A percentile compares a stretch with the other conserved stretches of the same genome.
phyloP scores from a whole-genome alignment of 2,113 vertebrate genomes.

The Toxotes jaculatrix region DNA sequence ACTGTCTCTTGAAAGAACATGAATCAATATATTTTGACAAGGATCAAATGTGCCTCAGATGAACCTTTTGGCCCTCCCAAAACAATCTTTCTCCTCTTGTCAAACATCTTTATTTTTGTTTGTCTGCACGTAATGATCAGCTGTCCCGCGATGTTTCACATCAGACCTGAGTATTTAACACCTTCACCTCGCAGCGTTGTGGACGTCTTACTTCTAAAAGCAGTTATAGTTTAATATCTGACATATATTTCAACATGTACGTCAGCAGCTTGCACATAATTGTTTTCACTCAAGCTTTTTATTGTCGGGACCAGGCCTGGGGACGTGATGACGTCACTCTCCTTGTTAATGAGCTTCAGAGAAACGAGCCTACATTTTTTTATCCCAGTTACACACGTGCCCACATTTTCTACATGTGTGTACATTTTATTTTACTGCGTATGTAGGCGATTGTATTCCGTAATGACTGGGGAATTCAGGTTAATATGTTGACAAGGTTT shows the following conservation, averaged over 20 bases:
- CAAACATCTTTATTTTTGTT: slow-evolving; percentile 70
- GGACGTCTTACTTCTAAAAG: too few species aligned
- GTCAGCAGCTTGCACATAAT: slow-evolving; percentile 22
- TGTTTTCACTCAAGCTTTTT: slow-evolving; percentile 52
- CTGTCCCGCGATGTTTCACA: background rate
- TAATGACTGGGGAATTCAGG: slow-evolving; percentile 98
- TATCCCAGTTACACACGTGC: slow-evolving; percentile 79
- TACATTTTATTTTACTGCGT: slow-evolving; percentile 75
- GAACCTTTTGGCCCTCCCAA: slow-evolving; percentile 77
- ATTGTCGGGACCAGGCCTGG: slow-evolving; percentile 82
- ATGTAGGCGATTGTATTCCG: slow-evolving; percentile 83
- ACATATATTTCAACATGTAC: background rate
- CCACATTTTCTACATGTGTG: slow-evolving; percentile 58
- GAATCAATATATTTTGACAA: slow-evolving; percentile 85
- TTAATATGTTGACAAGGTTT: slow-evolving; percentile 99
- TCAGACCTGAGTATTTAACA: too few species aligned
- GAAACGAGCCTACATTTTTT: background rate
- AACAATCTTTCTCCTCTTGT: slow-evolving; percentile 72
- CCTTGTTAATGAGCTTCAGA: slow-evolving; percentile 46
- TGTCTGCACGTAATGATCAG: slow-evolving; percentile 49
- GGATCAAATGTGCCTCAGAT: slow-evolving; percentile 82
- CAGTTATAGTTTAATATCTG: too few species aligned
- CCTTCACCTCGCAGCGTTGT: too few species aligned
- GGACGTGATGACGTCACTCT: slow-evolving; percentile 82
- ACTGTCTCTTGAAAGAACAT: slow-evolving; percentile 74